Evolutionary conservation across 2,888 invertebrate species (phyloP), one percentile per base, ranked within the genome.

Genomic region (Parnassius smintheus): DNA sequence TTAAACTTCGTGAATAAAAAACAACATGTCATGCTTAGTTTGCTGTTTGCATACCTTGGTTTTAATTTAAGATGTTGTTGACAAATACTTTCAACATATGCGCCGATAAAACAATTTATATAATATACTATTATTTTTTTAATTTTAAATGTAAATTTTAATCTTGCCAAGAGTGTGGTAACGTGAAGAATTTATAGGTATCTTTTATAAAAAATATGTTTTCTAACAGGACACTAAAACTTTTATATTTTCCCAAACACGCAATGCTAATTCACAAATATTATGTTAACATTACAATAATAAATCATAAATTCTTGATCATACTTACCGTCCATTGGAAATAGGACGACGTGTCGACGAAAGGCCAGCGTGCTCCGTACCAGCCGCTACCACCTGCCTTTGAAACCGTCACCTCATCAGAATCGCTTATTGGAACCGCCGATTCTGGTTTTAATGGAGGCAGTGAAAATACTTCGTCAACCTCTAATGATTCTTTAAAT

Each of bases 241-340:
- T 10, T 55, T 48, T 58, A n/a, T 48, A 11, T 56, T 18, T 18
- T 18, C 18, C 44, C 60, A 64, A 69, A 66, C 69, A 71, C 67
- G 72, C 70, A 71, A 71, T 67, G 52, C 61, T 62, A 48, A 10
- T 49, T n/a, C n/a, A 35, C 49, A 42, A 50, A 56, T 35, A 56
- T 51, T 52, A 51, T 35, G 0, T 35, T 52, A 51, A 50, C 50
- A 61, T 61, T 52, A 61, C 12, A 35, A 35, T 35, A 35, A 35
- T 35, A 35, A 35, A 35, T 35, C 35, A 42, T 61, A 61, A 61
- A 49, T 13, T 18, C 2, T 13, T 18, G 49, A 45, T 42, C 10
- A 18, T 18, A 18, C 93, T 90, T 80, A 94, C 94, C 84, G 93
- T 93, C 94, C 94, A 94, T 81, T 94, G 94, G 77, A 94, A 93